Conservation (phyloP, 1,140 invertebrate species). For the Pseudomyrmex flavicornis region DNA sequence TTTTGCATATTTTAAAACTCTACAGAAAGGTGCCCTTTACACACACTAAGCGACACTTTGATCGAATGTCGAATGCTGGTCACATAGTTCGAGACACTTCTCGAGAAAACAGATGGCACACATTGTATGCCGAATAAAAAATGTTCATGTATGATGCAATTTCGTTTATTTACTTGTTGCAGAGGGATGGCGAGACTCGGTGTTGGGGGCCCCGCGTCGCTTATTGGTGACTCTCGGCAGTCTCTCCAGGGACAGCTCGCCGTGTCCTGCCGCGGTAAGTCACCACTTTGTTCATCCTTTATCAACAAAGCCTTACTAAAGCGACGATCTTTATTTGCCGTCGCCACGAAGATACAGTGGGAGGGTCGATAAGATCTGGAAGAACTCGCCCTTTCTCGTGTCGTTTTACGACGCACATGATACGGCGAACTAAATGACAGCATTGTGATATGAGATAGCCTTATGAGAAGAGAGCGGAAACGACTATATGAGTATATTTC, state of each 20-base stretch:
- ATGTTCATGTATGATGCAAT: slow-evolving; percentile 62
- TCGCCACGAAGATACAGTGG: neutral
- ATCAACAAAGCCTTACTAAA: slow-evolving; percentile 27
- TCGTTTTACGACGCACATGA: neutral
- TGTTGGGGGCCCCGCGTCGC: slow-evolving; percentile 83
- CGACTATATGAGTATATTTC: too few species aligned
- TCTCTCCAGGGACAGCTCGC: slow-evolving; percentile 83
- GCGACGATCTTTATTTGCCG: slow-evolving; percentile 29
- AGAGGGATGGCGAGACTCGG: slow-evolving; percentile 85
- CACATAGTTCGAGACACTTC: neutral
- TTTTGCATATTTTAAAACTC: too few species aligned
- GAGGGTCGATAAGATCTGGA: slow-evolving; percentile 25
- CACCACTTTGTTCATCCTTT: slow-evolving; percentile 61
- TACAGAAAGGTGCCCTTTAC: too few species aligned
- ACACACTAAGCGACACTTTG: too few species aligned
- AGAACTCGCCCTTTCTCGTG: neutral
- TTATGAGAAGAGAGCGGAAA: neutral
- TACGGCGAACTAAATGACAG: neutral
- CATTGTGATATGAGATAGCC: neutral
- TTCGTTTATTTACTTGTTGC: slow-evolving; percentile 72
- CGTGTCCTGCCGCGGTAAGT: slow-evolving; percentile 81
- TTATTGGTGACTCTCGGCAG: slow-evolving; percentile 82
- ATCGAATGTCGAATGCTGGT: neutral
- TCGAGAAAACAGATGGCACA: slow-evolving; percentile 46
- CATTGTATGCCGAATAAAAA: slow-evolving; percentile 34